Base-by-base conservation (phyloP, 2,113 vertebrate species). In the Probosciger aterrimus region DNA sequence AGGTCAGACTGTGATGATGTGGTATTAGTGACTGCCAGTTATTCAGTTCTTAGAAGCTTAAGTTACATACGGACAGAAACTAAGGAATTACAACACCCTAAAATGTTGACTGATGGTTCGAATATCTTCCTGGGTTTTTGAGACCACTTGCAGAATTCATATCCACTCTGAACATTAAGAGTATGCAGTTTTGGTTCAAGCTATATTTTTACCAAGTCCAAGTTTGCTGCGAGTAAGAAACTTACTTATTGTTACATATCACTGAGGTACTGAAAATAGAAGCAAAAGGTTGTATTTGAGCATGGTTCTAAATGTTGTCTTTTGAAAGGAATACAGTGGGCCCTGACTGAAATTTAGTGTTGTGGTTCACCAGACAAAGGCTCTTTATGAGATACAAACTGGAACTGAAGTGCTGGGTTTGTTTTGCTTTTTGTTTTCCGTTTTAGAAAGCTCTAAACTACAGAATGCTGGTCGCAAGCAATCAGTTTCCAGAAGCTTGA, bases 381-480 rank as follows among this genome's bases (percentile, higher is more conserved):
- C 7, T 43, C 70, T 82, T 85, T 63, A 41, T 43, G 76, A 90
- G 68, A 47, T 47, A 10, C 18, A 28, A 70, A 67, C n/a, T 63
- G 71, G 75, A 82, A 79, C 87, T 70, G 60, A 82, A 83, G 43
- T 46, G 31, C 30, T 83, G 47, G 9, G 19, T 86, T 92, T 86
- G 31, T 6, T 90, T 90, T 94, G 28, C 31, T 62, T 95, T 83
- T 96, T 70, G 39, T 75, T 94, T 80, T 95, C 37, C 62, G 5
- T 98, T 97, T 82, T 94, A 99, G 99, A 99, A 95, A 96, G 95
- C 49, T 98, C 98, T 10, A 99, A 99, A 97, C 94, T 99, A 75
- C 99, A 99, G 98, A 99, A 99, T 90, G 91, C 98, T 5, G 99
- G 99, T 95, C 99, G 99, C 86, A 99, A 99, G 97, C 99, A 99